These are phyloP conservation scores for Trachemys scripta DNA, from an alignment of 2,113 vertebrate species.

Conservation along the genomic window DNA sequence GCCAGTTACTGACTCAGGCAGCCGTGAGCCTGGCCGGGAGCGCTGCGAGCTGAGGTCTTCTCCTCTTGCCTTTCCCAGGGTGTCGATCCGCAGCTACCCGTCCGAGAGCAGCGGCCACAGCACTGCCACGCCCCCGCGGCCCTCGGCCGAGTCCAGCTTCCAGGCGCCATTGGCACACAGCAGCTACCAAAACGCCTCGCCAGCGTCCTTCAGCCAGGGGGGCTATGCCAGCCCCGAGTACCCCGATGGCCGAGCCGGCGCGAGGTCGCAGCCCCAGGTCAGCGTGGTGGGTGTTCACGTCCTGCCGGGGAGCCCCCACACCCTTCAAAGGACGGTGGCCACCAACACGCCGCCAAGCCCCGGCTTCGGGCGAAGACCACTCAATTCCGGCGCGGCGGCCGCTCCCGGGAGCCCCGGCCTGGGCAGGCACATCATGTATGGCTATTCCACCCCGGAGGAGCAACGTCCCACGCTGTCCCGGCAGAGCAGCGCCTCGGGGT, in stretches of 20 bases:
- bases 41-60: neutral
- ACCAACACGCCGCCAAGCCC: constrained; percentile 83
- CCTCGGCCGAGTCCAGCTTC: constrained; percentile 84
- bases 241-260: constrained; percentile 11
- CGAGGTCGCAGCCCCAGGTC: constrained; percentile 67
- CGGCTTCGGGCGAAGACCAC: constrained; percentile 74
- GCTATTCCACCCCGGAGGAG: constrained; percentile 91
- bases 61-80: constrained; percentile 27
- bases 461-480: constrained; percentile 88
- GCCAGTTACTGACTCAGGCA: too few species aligned
- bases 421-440: constrained; percentile 82
- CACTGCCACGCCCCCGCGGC: constrained; percentile 81
- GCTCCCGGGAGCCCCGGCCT: constrained; percentile 54
- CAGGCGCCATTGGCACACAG: constrained; percentile 78
- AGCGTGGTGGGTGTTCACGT: constrained; percentile 74
- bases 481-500: constrained; percentile 95
- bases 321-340: constrained; percentile 84
- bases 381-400: constrained; percentile 73
- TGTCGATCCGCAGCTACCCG: constrained; percentile 80
- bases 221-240: constrained; percentile 71
- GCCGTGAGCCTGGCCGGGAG: neutral
- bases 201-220: constrained; percentile 70
- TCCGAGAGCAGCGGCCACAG: constrained; percentile 83
- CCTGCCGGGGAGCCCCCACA: constrained; percentile 84
- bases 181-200: constrained; percentile 81